A percentile compares a stretch with the other conserved stretches of the same genome.
Conservation (phyloP, 2,888 invertebrate species). For the Drosophila peninsularis region DNA sequence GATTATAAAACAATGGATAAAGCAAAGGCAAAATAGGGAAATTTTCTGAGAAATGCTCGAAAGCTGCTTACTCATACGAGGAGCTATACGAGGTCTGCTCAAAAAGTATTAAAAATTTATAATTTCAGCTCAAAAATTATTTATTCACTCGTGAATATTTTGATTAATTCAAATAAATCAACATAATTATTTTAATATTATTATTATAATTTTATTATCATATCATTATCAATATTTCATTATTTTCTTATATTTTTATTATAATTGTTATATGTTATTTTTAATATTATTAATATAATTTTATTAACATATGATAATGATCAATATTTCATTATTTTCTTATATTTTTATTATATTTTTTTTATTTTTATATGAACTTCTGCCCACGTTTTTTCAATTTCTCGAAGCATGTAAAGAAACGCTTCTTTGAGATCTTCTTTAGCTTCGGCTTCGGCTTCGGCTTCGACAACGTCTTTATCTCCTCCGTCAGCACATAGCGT, state of each 20-base stretch:
- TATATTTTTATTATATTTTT: not conserved
- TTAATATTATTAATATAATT: not conserved
- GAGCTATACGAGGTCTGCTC: not conserved
- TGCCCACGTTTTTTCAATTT: not conserved
- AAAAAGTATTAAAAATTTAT: not conserved
- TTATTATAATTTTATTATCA: not conserved
- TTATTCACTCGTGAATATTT: too few relatives aligned
- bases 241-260: not conserved
- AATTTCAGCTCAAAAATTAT: not conserved
- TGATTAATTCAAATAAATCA: too few relatives aligned
- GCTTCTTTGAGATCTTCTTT: not conserved
- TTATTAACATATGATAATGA: not conserved
- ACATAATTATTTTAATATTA: too few relatives aligned
- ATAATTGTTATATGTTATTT: not conserved
- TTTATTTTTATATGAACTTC: not conserved
- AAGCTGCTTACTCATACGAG: not conserved
- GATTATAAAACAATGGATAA: not conserved
- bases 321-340: not conserved
- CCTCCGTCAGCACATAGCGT: not conserved
- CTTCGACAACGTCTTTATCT: not conserved
- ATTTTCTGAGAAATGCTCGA: not conserved
- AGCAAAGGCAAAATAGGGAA: not conserved
- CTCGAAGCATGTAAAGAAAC: not conserved
- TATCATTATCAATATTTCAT: not conserved
- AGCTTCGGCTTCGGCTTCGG: not conserved